Percentiles rank a stretch among this genome's conserved stretches.
phyloP scores from a whole-genome alignment of 1,140 invertebrate genomes.

The Drusus annulatus region DNA sequence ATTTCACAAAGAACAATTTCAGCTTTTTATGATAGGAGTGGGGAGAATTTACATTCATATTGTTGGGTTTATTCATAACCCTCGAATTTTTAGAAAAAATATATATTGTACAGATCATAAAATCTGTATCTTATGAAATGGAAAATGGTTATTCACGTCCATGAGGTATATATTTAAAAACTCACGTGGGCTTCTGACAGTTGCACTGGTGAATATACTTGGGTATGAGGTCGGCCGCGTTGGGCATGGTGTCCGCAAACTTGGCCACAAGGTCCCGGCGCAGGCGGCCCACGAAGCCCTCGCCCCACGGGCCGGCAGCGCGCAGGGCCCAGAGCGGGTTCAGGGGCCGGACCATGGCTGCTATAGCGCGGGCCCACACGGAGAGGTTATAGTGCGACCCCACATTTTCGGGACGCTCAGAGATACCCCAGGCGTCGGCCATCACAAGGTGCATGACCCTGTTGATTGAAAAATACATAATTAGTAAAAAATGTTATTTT shows the following conservation, averaged over 20 bases:
- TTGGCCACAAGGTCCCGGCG: constrained; percentile 66
- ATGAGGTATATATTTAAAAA: constrained; percentile 19
- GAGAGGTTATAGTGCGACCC: constrained; percentile 68
- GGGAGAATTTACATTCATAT: no score
- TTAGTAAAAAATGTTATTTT: no score
- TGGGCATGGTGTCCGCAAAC: constrained; percentile 75
- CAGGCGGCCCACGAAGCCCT: constrained; percentile 29
- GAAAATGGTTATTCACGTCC: no score
- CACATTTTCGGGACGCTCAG: constrained; percentile 76
- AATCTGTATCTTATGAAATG: no score
- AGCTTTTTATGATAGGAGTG: no score
- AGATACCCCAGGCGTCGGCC: constrained; percentile 93
- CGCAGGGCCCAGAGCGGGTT: constrained; percentile 88
- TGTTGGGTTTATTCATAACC: no score
- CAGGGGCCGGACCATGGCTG: constrained; percentile 78
- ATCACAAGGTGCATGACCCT: constrained; percentile 86
- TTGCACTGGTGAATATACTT: constrained; percentile 93
- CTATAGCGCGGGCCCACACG: constrained; percentile 77
- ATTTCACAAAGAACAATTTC: no score
- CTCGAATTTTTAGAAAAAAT: no score
- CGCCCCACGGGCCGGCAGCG: constrained; percentile 81
- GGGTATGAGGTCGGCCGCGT: constrained; percentile 75
- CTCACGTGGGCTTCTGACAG: constrained; percentile 84
- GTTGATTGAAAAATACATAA: background rate
- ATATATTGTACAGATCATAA: no score